Evolutionary conservation across 2,888 invertebrate species (phyloP), one percentile per base, ranked within the genome.

Genomic region (Acanthococcus lagerstroemiae): DNA sequence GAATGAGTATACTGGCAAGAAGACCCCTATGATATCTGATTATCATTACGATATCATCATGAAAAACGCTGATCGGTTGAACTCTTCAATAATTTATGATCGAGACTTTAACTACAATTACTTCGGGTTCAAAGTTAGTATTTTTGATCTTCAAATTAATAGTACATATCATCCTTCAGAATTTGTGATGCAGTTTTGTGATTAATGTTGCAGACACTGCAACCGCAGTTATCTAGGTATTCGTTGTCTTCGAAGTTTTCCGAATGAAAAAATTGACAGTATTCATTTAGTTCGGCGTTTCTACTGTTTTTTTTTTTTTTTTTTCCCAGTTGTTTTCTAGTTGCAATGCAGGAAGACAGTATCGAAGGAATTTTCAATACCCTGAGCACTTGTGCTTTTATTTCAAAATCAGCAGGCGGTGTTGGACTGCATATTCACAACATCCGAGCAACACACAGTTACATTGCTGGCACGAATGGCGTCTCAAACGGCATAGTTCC

Each of bases 171-270:
- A n/a, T n/a, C n/a, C 99, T 99, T 0, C 97, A 99, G 74, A 96
- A 99, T 73, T 92, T 99, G 95, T 99, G 67, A 99, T 99, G 99
- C 80, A 99, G 72, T 96, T 96, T 1, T 80, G 97, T 3, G 88
- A 95, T 99, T 72, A 99, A 99, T 75, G 89, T 88, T 1, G 87
- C 91, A 71, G 90, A 99, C 74, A 88, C 84, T 83, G 17, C 81
- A 84, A 30, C 95, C 96, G 15, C 96, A 97, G 75, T 79, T 99
- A 68, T 95, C 95, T 0, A 94, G 83, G 83, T 83, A 24, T 7
- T 19, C n/a, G n/a, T n/a, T n/a, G n/a, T n/a, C n/a, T n/a, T n/a
- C n/a, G n/a, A n/a, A n/a, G n/a, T n/a, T n/a, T n/a, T n/a, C n/a
- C n/a, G n/a, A n/a, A n/a, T n/a, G n/a, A n/a, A n/a, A n/a, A n/a